Evolutionary conservation across 2,113 vertebrate genomes (phyloP), one percentile per base, ranked within the genome.

Genomic region (Melospiza georgiana): DNA sequence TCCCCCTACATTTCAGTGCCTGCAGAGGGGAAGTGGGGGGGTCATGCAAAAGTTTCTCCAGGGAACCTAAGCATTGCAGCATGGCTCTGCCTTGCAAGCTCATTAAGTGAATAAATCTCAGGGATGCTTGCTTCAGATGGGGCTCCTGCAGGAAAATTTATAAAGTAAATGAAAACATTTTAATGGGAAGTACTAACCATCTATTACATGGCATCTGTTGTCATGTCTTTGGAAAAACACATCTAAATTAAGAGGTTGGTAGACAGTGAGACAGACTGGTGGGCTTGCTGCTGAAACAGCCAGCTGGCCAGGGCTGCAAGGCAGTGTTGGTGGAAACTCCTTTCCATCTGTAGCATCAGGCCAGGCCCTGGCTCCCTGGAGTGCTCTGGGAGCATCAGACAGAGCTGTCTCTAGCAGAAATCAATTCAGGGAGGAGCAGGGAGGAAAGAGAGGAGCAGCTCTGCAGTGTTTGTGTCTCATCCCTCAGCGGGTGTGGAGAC

Each of bases 301-400:
- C 92, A 86, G 75, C 72, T 95, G 93, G 91, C 63, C 15, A 5
- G 89, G 75, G 58, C 82, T 87, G 63, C 3, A 5, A 87, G 84
- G 66, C 63, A 71, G 23, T 80, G 51, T 39, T 59, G 33, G 44
- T 73, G 91, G 94, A 58, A 95, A 90, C 84, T 91, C 87, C 75
- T 93, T 82, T 67, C 95, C 84, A 83, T 93, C 78, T 95, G 84
- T 76, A 93, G 67, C 89, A 88, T 66, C 89, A 67, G 75, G 62
- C 71, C 49, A 46, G 81, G 67, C 52, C 23, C 59, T 91, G 81
- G 78, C 67, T 91, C 58, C 55, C 48, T 2, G 2, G 49, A 15
- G 75, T 54, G 35, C 51, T 67, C 51, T 73, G 51, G 62, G 67
- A 80, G 46, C 2, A 0, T 43, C 3, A 30, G 58, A 67, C 75